A percentile compares a stretch with the other conserved stretches of the same genome.
These are phyloP conservation scores for Thunnus maccoyii DNA, from an alignment of 2,113 vertebrate genomes.

Conservation along the genomic window DNA sequence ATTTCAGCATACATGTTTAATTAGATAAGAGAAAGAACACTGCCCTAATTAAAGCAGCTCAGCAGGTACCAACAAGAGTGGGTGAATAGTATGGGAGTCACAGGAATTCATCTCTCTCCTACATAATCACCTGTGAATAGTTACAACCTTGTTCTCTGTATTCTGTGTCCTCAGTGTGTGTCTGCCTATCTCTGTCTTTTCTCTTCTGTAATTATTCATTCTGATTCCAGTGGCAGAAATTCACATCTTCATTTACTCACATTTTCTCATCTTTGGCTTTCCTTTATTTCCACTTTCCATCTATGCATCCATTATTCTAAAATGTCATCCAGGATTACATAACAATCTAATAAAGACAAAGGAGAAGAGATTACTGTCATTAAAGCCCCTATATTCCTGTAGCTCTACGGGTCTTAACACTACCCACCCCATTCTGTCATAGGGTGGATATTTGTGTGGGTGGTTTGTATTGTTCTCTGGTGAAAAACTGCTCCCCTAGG, in stretches of 20 bases:
- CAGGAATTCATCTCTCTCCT: constrained; percentile 49
- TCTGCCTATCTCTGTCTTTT: constrained; percentile 13
- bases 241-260: constrained; percentile 40
- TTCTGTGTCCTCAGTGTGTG: constrained; percentile 9
- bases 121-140: constrained; percentile 44
- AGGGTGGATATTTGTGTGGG: constrained; percentile 73
- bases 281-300: constrained; percentile 35
- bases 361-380: constrained; percentile 69
- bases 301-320: constrained; percentile 54
- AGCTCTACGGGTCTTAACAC: constrained; percentile 57
- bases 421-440: constrained; percentile 66
- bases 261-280: constrained; percentile 31
- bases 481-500: constrained; percentile 64
- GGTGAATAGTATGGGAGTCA: constrained; percentile 31
- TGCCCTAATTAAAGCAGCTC: constrained; percentile 61
- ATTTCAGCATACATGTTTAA: constrained; percentile 57
- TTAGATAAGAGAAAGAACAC: constrained; percentile 61
- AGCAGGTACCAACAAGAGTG: constrained; percentile 40
- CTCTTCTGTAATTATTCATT: constrained; percentile 25
- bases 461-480: constrained; percentile 69
- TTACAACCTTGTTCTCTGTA: constrained; percentile 3
- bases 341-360: constrained; percentile 76
- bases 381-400: constrained; percentile 63
- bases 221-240: constrained; percentile 8
- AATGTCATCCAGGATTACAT: constrained; percentile 70